Evolutionary conservation across 2,113 vertebrate genomes (phyloP).

Genomic region (Paratilapia polleni): DNA sequence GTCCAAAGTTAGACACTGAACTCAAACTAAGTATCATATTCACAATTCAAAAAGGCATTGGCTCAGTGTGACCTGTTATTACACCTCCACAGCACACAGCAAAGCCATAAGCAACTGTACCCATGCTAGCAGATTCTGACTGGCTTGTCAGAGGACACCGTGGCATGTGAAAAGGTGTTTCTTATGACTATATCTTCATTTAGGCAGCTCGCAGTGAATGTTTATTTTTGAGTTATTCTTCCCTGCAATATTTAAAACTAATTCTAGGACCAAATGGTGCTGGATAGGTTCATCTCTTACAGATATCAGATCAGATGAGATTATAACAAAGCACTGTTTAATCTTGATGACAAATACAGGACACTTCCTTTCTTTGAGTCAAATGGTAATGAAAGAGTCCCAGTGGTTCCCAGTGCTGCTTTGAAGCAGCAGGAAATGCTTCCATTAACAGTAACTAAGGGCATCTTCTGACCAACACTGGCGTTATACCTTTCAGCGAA

Average conservation of each 20-base stretch:
- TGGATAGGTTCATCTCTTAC: neutral
- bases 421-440: neutral
- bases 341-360: neutral
- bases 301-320: neutral
- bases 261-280: neutral
- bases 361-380: neutral
- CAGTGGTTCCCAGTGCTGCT: neutral
- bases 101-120: neutral
- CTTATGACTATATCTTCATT: neutral
- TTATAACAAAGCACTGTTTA: neutral
- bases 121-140: neutral
- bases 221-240: neutral
- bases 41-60: neutral
- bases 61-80: neutral
- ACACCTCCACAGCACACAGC: neutral
- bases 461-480: neutral
- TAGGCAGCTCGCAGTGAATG: too few species aligned
- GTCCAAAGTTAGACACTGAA: neutral
- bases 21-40: neutral
- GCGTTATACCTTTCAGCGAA: neutral
- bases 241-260: neutral
- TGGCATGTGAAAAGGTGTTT: neutral
- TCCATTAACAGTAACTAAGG: neutral
- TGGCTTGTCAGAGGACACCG: neutral
- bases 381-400: neutral